Base-by-base conservation (phyloP, 2,888 invertebrate species). In the Erebia epiphron region DNA sequence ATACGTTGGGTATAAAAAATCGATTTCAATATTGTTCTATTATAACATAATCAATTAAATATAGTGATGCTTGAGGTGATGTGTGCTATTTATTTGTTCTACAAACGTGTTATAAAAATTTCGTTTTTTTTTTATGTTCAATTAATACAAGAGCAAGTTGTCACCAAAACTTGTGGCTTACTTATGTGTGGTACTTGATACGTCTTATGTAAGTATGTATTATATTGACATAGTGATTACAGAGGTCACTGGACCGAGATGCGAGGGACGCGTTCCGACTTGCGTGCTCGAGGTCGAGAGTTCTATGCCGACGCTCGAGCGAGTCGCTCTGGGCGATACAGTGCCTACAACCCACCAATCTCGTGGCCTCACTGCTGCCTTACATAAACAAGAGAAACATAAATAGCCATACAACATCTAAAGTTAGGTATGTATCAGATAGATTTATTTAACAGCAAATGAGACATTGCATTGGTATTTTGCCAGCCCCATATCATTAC, bases 141-240 rank as follows among this genome's bases (percentile, higher is more conserved):
- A 87, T 86, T 86, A 87, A 84, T 86, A 84, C 82, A 79, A 83
- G 82, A 85, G 83, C 85, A 85, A 83, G 83, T 83, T 82, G 79
- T 84, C 82, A 82, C 80, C 80, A 64, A 75, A 80, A 84, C 84
- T 82, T 75, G 78, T 81, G 83, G 85, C 85, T 79, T 75, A 79
- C 80, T 79, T 76, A 79, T 76, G 72, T 66, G 79, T 80, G 82
- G 81, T 81, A 83, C 82, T 83, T 65, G 35, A 50, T 83, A 82
- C 13, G 14, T 50, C 81, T 79, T 79, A 81, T 82, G 80, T 79
- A 81, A 82, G 79, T 79, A 81, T 82, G 80, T 79, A 82, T 82
- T 79, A 81, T 74, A 71, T 56, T 56, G 79, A 82, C 78, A 81
- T 81, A 81, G 83, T 75, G 80, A 76, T 71, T 78, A 35, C 7